phyloP scores from a whole-genome alignment of 2,888 invertebrate genomes.

The Tanytarsus gracilentus region DNA sequence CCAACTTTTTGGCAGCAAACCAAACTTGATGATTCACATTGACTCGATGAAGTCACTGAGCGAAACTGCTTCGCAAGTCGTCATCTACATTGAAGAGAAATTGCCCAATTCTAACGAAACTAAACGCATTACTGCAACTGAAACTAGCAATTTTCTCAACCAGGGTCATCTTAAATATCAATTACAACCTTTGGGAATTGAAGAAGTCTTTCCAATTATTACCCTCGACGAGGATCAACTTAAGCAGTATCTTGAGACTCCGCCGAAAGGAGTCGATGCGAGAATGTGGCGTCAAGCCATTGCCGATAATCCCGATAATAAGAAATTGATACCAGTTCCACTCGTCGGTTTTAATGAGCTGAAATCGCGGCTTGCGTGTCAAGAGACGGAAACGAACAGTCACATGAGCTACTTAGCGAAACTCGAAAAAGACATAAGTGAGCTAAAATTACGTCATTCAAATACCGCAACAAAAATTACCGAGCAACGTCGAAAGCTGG shows the following conservation, averaged over 20 bases:
- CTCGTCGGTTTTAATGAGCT: slow-evolving; percentile 83
- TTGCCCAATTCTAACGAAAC: slow-evolving; percentile 52
- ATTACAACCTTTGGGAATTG: slow-evolving; percentile 61
- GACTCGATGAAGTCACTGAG: slow-evolving; percentile 69
- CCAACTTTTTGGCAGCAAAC: slow-evolving; percentile 71
- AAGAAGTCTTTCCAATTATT: slow-evolving; percentile 61
- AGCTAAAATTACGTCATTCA: slow-evolving; percentile 71
- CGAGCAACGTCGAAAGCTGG: slow-evolving; percentile 70
- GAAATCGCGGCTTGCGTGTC: slow-evolving; percentile 72
- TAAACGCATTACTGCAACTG: slow-evolving; percentile 62
- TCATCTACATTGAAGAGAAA: slow-evolving; percentile 65
- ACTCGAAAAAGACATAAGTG: slow-evolving; percentile 66
- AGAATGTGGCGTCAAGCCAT: slow-evolving; percentile 95
- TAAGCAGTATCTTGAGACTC: slow-evolving; percentile 79
- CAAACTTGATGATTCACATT: slow-evolving; percentile 68
- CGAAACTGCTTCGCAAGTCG: slow-evolving; percentile 69
- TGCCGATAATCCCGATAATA: slow-evolving; percentile 87
- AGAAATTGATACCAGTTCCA: slow-evolving; percentile 83
- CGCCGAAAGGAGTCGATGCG: slow-evolving; percentile 88
- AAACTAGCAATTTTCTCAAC: slow-evolving; percentile 60
- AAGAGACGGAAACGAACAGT: slow-evolving; percentile 71
- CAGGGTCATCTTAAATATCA: slow-evolving; percentile 63
- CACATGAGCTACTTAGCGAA: slow-evolving; percentile 74
- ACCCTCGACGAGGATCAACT: slow-evolving; percentile 69
- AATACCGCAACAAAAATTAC: slow-evolving; percentile 70